These are phyloP conservation scores for Acanthosepion esculentum DNA, from an alignment of 2,888 invertebrate species.

Conservation along the genomic window DNA sequence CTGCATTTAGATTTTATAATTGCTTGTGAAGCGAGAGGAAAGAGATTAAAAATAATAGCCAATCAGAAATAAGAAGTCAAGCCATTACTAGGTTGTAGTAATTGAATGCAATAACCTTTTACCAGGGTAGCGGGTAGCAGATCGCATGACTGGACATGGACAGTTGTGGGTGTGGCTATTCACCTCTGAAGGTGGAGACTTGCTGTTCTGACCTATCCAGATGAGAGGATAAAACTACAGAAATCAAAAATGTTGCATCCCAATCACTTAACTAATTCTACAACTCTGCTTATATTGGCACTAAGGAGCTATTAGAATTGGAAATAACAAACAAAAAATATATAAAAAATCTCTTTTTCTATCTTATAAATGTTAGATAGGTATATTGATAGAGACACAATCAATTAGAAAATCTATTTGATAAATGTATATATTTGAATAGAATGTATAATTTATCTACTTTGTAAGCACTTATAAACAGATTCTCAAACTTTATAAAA, in stretches of 20 bases:
- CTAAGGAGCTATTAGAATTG: background rate
- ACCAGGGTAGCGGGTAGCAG: constrained; percentile 33
- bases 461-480: background rate
- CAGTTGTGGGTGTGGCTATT: constrained; percentile 33
- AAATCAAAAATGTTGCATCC: constrained; percentile 4
- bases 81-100: constrained; percentile 8
- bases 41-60: constrained; percentile 22
- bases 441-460: background rate
- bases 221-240: constrained; percentile 16
- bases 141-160: constrained; percentile 21
- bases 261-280: background rate
- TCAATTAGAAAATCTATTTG: background rate
- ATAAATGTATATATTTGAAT: background rate
- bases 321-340: background rate
- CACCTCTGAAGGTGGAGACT: constrained; percentile 33
- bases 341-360: background rate
- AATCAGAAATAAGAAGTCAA: background rate
- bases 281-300: background rate
- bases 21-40: constrained; percentile 14
- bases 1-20: constrained; percentile 23
- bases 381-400: background rate
- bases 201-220: constrained; percentile 5
- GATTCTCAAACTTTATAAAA: background rate
- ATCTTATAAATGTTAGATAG: background rate
- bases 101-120: constrained; percentile 33